Conservation (phyloP, 2,113 vertebrate genomes). For the Lichenostomus cassidix region DNA sequence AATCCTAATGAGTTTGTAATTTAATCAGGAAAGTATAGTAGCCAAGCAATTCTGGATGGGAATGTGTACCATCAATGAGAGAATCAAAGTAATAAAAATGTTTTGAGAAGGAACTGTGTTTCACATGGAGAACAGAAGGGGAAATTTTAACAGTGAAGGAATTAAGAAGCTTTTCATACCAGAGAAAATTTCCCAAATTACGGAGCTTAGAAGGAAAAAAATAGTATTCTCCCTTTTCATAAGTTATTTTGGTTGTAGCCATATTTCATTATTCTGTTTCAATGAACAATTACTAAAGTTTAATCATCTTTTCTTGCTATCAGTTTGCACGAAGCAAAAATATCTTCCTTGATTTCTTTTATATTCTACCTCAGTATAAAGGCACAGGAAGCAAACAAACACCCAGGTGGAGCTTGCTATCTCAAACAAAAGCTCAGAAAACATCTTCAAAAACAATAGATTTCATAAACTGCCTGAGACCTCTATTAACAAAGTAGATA, state of each 20-base stretch:
- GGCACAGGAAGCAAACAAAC: background rate
- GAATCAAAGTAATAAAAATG: background rate
- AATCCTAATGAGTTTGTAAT: constrained; percentile 1
- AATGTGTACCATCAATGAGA: background rate
- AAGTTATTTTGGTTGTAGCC: background rate
- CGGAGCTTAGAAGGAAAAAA: background rate
- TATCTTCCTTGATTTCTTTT: background rate
- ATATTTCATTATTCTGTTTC: background rate
- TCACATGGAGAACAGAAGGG: background rate
- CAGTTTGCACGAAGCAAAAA: background rate
- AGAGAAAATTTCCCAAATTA: background rate
- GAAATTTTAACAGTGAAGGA: background rate
- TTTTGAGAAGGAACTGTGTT: background rate
- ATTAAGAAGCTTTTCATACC: background rate
- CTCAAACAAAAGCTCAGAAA: background rate
- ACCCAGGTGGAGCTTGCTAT: background rate
- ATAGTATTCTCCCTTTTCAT: background rate
- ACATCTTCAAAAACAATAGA: background rate
- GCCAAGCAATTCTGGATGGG: background rate
- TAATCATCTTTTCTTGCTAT: background rate
- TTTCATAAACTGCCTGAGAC: background rate
- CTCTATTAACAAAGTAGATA: background rate
- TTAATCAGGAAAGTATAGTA: background rate
- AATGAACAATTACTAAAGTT: background rate
- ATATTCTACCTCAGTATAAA: background rate